Base-by-base conservation (phyloP, 2,797 vertebrate species). In the Garrulus glandarius region DNA sequence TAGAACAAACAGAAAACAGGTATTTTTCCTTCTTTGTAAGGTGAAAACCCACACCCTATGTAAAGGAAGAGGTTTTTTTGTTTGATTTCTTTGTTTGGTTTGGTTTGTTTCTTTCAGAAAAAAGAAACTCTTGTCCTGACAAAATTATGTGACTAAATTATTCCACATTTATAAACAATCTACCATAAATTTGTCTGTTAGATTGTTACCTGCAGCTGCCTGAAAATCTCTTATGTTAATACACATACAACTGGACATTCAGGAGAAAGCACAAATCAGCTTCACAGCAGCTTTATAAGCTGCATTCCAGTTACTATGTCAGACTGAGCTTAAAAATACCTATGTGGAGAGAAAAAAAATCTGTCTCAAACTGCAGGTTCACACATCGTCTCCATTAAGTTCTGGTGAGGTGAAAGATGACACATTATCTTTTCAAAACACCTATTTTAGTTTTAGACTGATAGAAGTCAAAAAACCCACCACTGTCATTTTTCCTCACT, bases 111-210 rank as follows among this genome's bases (percentile, higher is more conserved):
- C 43, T 49, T 44, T 26, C 16, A 43, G 63, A 94, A 67, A 87
- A 84, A 76, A 52, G 36, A 95, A 71, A 78, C 26, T 94, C 63
- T 80, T 47, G 63, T 6, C 34, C 61, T 84, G 53, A 89, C 13
- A 82, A 84, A 89, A 87, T 50, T 30, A 67, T 7, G 2, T 49
- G 34, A 49, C 49, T 77, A 37, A 34, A n/a, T 70, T 72, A 55
- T 55, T 89, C 37, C 22, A 87, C 32, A 85, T 90, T 95, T 89
- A 53, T 94, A 91, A 95, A 78, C 50, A 55, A 43, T 30, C 34
- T 67, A 18, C 12, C 46, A 36, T 61, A 88, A 72, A 41, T 30
- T 30, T 1, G 2, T 39, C 16, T 59, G 32, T 61, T 36, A 69
- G 53, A 60, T 3, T 60, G 17, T 19, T 76, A 59, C 50, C 55